A percentile compares a stretch with the other conserved stretches of the same genome.
Conservation (phyloP, 2,888 invertebrate species). For the Neoascia interrupta region DNA sequence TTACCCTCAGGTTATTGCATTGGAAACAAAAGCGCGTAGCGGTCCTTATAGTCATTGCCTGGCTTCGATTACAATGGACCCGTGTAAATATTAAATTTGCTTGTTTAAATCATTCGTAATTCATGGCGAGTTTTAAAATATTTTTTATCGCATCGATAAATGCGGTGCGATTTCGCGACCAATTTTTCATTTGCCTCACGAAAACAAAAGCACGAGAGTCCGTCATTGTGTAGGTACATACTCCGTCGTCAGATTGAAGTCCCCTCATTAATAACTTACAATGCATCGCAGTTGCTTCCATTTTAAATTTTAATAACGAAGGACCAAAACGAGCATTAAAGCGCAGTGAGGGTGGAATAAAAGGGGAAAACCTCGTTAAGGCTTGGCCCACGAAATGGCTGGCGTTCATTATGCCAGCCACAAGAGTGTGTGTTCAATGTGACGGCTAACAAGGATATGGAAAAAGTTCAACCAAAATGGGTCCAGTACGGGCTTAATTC, state of each 20-base stretch:
- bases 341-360: not conserved
- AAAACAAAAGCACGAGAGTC: too few relatives aligned
- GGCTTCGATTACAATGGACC: not conserved
- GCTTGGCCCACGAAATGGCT: not conserved
- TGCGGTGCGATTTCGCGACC: too few relatives aligned
- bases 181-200: too few relatives aligned
- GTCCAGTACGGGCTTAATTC: constrained; percentile 36
- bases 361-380: not conserved
- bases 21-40: constrained; percentile 15
- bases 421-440: constrained; percentile 41
- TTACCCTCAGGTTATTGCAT: not conserved
- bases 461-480: too few relatives aligned
- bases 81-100: constrained; percentile 62
- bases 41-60: not conserved
- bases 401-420: constrained; percentile 34
- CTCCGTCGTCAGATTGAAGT: constrained; percentile 18
- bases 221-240: too few relatives aligned
- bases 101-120: constrained; percentile 46
- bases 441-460: constrained; percentile 42
- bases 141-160: constrained; percentile 61
- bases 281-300: constrained; percentile 32
- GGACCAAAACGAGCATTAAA: not conserved
- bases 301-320: not conserved
- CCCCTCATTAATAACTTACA: constrained; percentile 33
- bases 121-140: constrained; percentile 50